Evolutionary conservation across 2,113 vertebrate species (phyloP).

Genomic region (Pangasianodon hypophthalmus): DNA sequence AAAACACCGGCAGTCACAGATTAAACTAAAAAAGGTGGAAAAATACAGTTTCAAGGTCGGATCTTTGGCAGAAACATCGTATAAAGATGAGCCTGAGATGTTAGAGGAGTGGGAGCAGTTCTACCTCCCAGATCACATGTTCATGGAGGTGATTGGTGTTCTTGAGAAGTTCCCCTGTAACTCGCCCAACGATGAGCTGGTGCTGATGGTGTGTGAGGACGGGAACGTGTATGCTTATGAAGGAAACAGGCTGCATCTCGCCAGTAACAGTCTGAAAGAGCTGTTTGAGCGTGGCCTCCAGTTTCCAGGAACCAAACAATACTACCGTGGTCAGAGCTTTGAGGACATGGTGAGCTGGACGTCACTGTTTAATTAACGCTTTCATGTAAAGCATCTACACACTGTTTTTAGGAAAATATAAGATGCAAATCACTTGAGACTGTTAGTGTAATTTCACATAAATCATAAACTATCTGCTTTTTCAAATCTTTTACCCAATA

Average conservation of each 20-base stretch:
- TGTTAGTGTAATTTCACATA: too few species aligned
- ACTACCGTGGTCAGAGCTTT: conserved; percentile 54
- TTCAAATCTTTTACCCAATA: too few species aligned
- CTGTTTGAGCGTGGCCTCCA: fast-evolving
- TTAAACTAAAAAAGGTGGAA: neutral
- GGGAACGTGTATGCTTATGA: conserved; percentile 45
- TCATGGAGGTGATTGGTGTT: conserved; percentile 55
- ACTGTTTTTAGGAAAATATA: too few species aligned
- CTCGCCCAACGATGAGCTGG: conserved; percentile 34
- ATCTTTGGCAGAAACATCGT: conserved; percentile 45
- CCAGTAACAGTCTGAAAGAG: neutral
- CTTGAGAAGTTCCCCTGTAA: conserved; percentile 12
- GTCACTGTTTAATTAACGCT: too few species aligned
- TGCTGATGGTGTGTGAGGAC: conserved; percentile 59
- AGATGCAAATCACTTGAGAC: too few species aligned
- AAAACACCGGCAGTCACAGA: fast-evolving
- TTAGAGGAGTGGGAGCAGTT: conserved; percentile 49
- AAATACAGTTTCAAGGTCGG: neutral
- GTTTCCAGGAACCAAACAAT: conserved; percentile 47
- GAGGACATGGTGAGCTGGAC: conserved; percentile 32
- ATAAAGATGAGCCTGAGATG: neutral
- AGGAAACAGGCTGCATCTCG: conserved; percentile 55
- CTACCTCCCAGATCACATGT: conserved; percentile 37
- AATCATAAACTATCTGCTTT: too few species aligned
- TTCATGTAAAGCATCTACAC: too few species aligned